phyloP scores from a whole-genome alignment of 2,888 invertebrate genomes.

The Dryobota labecula region DNA sequence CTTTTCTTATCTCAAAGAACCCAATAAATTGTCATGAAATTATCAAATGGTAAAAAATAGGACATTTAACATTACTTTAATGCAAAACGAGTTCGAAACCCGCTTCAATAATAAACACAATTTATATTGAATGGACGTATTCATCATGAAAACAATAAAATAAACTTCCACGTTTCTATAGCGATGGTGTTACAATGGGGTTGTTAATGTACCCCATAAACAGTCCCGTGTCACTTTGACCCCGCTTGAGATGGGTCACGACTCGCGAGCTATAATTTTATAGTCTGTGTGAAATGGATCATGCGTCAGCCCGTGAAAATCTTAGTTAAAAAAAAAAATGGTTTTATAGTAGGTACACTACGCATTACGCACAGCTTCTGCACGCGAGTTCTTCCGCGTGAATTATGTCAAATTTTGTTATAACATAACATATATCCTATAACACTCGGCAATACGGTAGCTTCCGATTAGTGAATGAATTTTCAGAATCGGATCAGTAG shows the following conservation, averaged over 20 bases:
- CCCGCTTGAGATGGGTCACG: conserved; percentile 39
- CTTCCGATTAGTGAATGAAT: too few species aligned
- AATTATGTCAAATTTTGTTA: too few species aligned
- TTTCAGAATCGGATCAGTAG: too few species aligned
- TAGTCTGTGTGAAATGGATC: conserved; percentile 8
- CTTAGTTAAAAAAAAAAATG: too few species aligned
- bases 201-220: conserved; percentile 17
- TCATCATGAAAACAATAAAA: neutral
- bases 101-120: neutral
- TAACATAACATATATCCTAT: too few species aligned
- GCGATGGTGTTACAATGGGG: conserved; percentile 12
- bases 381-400: too few species aligned
- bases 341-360: too few species aligned
- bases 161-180: neutral
- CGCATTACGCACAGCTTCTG: too few species aligned
- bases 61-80: neutral
- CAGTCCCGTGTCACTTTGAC: conserved; percentile 28
- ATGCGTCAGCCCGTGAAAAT: neutral
- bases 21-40: neutral
- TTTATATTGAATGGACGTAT: too few species aligned
- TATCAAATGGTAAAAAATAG: neutral
- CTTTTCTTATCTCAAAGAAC: neutral
- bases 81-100: neutral
- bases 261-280: conserved; percentile 16
- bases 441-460: too few species aligned